phyloP scores from a whole-genome alignment of 1,140 invertebrate genomes.

The Riptortus pedestris region DNA sequence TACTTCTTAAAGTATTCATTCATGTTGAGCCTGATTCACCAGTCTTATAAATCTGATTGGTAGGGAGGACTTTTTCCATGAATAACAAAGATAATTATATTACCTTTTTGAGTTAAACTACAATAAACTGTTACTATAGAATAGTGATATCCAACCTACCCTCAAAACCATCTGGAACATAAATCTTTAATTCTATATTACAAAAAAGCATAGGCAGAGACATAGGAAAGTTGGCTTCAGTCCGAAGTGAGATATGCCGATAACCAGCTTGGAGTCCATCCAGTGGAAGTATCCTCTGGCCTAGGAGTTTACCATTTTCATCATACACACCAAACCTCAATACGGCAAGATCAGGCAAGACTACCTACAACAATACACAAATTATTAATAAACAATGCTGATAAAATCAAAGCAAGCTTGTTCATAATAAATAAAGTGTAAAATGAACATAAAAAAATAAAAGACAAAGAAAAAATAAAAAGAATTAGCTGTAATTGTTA shows the following conservation, averaged over 20 bases:
- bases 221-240: constrained; percentile 98
- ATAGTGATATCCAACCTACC: constrained; percentile 50
- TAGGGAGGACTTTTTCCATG: no score
- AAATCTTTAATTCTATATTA: constrained; percentile 98
- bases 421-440: no score
- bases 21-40: no score
- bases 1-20: no score
- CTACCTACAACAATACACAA: constrained; percentile 51
- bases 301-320: constrained; percentile 92
- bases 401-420: no score
- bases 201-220: constrained; percentile 97
- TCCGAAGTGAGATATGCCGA: constrained; percentile 91
- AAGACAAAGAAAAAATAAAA: no score
- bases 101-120: no score
- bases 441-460: no score
- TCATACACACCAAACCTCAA: constrained; percentile 97
- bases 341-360: constrained; percentile 94
- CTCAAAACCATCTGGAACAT: constrained; percentile 97
- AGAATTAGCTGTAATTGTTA: no score
- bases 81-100: no score
- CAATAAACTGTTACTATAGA: no score
- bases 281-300: constrained; percentile 92
- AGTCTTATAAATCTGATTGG: no score
- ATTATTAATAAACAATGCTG: not conserved
- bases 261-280: constrained; percentile 97